Percentiles rank a stretch among this genome's conserved stretches.
These are phyloP conservation scores for Endotricha flammealis DNA, from an alignment of 2,888 invertebrate genomes.

Conservation along the genomic window DNA sequence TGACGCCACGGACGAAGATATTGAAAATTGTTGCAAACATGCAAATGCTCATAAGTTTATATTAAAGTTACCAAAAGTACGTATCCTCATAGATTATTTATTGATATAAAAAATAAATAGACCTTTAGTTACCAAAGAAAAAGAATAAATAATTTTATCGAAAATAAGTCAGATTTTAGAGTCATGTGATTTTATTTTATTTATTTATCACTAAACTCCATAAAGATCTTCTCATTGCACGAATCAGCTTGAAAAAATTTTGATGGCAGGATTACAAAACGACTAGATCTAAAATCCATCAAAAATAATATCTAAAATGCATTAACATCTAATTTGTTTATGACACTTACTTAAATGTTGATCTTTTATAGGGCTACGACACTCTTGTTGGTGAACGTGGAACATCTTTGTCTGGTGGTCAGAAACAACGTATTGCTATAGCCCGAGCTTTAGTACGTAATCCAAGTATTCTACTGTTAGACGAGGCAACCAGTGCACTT, in stretches of 20 bases:
- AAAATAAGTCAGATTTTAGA: too few relatives aligned
- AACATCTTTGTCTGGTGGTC: conserved; percentile 89
- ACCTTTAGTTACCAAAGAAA: too few relatives aligned
- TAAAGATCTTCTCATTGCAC: too few relatives aligned
- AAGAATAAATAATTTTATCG: neutral
- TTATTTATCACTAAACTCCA: too few relatives aligned
- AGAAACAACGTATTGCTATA: conserved; percentile 94
- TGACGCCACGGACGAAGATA: conserved; percentile 80
- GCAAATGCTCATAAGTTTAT: conserved; percentile 90
- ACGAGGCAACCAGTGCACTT: conserved; percentile 94
- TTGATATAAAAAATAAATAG: too few relatives aligned
- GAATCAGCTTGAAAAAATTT: too few relatives aligned
- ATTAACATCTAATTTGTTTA: too few relatives aligned
- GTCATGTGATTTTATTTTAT: too few relatives aligned
- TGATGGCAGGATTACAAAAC: too few relatives aligned
- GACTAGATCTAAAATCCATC: too few relatives aligned
- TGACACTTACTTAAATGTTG: neutral
- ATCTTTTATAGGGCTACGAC: conserved; percentile 80
- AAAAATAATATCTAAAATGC: too few relatives aligned
- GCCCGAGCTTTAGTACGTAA: conserved; percentile 90
- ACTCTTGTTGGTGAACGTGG: conserved; percentile 91
- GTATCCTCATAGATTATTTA: too few relatives aligned
- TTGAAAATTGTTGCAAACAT: conserved; percentile 83
- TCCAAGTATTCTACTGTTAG: conserved; percentile 87
- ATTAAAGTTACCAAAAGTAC: conserved; percentile 81